A percentile compares a stretch with the other conserved stretches of the same genome.
These are phyloP conservation scores for Numenius arquata DNA, from an alignment of 2,113 vertebrate genomes.

Conservation along the genomic window DNA sequence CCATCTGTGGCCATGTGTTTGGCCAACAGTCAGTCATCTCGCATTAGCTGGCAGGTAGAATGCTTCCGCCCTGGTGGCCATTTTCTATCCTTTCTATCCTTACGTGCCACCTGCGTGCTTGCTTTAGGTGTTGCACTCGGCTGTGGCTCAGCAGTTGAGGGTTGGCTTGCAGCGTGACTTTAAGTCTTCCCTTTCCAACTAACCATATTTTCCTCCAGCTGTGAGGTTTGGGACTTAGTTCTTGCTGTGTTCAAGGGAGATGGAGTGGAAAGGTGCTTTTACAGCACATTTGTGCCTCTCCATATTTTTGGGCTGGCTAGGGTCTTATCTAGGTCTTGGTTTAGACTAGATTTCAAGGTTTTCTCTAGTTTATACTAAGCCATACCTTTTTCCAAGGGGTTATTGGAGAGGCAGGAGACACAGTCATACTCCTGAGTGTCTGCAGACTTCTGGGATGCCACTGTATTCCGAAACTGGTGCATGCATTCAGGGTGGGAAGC, in stretches of 20 bases:
- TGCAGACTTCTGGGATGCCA: neutral
- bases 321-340: neutral
- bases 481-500: neutral
- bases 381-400: neutral
- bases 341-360: neutral
- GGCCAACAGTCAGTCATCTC: neutral
- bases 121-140: neutral
- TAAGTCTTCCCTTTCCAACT: neutral
- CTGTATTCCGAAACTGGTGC: neutral
- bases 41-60: neutral
- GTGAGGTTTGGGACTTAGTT: neutral
- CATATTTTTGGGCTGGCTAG: neutral
- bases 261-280: neutral
- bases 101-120: fast-evolving
- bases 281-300: neutral
- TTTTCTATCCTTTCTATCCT: neutral
- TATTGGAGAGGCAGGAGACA: neutral
- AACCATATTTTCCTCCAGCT: neutral
- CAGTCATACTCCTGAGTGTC: neutral
- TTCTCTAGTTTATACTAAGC: neutral
- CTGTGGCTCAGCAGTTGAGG: neutral
- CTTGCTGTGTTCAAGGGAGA: neutral
- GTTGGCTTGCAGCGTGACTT: neutral
- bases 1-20: neutral
- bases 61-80: neutral